Percentiles rank a stretch among this genome's conserved stretches.
Evolutionary conservation across 2,797 vertebrate species (phyloP).

Genomic region (Tenualosa thibaudeaui): DNA sequence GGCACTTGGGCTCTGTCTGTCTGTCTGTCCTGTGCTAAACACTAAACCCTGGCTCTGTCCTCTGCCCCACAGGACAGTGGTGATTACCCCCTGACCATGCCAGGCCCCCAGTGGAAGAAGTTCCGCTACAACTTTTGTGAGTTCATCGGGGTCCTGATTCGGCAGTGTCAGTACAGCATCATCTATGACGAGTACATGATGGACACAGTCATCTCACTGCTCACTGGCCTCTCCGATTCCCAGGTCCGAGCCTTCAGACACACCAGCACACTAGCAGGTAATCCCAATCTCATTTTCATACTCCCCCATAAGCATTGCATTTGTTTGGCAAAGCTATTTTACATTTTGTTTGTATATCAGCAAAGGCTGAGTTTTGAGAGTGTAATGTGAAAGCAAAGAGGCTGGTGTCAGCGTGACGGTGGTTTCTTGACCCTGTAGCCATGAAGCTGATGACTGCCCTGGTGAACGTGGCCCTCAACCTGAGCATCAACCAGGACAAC

Average conservation of each 20-base stretch:
- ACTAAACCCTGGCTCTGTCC: background rate
- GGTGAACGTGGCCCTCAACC: conserved; percentile 97
- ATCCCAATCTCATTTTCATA: background rate
- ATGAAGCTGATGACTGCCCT: conserved; percentile 99
- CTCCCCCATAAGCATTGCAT: too few species aligned
- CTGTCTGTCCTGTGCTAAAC: background rate
- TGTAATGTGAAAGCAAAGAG: background rate
- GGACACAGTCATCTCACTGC: conserved; percentile 98
- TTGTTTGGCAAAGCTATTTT: too few species aligned
- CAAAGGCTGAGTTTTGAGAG: background rate
- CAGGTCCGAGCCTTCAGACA: conserved; percentile 99
- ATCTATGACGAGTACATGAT: conserved; percentile 99
- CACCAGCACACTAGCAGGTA: conserved; percentile 96
- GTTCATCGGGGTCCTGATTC: conserved; percentile 96
- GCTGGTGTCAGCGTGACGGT: background rate
- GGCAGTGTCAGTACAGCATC: conserved; percentile 99
- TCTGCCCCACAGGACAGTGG: conserved; percentile 48
- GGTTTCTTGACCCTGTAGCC: conserved; percentile 67
- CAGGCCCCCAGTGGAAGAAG: conserved; percentile 98
- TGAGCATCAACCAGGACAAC: conserved; percentile 99
- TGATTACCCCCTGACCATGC: conserved; percentile 98
- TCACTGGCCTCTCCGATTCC: conserved; percentile 97
- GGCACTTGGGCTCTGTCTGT: background rate
- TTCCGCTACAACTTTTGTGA: conserved; percentile 99
- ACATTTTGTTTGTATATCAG: too few species aligned